Conservation (phyloP, 1,140 invertebrate species). For the Scaptodrosophila lebanonensis region DNA sequence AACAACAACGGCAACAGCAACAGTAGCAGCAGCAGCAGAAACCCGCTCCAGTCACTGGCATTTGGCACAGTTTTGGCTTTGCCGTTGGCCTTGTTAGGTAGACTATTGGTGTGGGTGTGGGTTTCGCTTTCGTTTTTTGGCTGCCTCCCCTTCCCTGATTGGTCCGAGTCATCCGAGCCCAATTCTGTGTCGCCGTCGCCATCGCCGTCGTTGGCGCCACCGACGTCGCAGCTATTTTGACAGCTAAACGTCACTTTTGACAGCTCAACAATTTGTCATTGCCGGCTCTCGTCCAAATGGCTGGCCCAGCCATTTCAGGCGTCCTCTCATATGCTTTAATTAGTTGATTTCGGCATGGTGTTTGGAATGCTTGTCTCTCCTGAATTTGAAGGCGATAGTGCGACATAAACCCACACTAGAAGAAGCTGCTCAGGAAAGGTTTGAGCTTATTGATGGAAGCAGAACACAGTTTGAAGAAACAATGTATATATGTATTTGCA, state of each 20-base stretch:
- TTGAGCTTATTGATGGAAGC: no score
- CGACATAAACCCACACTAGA: no score
- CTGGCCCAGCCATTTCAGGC: neutral
- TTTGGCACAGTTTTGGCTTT: constrained; percentile 23
- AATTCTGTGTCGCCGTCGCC: neutral
- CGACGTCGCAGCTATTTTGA: constrained; percentile 60
- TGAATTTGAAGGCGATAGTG: no score
- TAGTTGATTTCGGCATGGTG: constrained; percentile 18
- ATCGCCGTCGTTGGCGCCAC: constrained; percentile 23
- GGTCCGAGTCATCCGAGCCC: neutral
- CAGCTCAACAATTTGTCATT: constrained; percentile 65
- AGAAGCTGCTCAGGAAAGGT: no score
- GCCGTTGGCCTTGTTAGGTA: constrained; percentile 2
- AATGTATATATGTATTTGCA: no score
- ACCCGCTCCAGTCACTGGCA: neutral
- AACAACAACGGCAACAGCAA: no score
- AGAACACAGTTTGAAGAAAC: no score
- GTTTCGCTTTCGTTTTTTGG: neutral
- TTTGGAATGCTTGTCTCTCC: no score
- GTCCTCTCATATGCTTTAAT: constrained; percentile 35
- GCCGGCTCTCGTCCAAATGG: neutral
- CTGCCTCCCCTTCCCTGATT: neutral
- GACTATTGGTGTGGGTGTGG: neutral
- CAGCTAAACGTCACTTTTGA: constrained; percentile 65
- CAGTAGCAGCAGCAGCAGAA: no score